Evolutionary conservation across 2,797 vertebrate species (phyloP).

Genomic region (Parauchenoglanis ngamensis): DNA sequence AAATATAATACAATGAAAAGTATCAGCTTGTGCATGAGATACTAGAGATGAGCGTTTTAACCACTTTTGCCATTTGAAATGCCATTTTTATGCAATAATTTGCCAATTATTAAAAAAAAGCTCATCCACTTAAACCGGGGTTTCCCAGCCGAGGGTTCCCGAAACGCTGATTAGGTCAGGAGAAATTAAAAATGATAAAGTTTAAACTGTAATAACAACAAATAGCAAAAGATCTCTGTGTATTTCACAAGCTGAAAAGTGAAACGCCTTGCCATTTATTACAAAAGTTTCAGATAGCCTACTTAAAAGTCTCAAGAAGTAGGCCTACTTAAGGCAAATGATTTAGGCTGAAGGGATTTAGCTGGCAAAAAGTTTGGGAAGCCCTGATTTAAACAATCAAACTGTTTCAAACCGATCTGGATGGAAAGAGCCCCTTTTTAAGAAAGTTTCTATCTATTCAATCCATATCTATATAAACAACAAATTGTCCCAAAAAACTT

Average conservation of each 20-base stretch:
- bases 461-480: not conserved
- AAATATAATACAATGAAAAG: not conserved
- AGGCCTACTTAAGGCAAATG: not conserved
- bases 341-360: not conserved
- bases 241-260: not conserved
- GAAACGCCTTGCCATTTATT: not conserved
- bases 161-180: not conserved
- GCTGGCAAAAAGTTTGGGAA: not conserved
- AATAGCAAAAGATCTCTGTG: not conserved
- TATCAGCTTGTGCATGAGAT: not conserved
- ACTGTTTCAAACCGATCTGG: slow-evolving; percentile 3
- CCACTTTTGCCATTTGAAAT: not conserved
- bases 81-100: not conserved
- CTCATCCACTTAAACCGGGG: not conserved
- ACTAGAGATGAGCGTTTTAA: not conserved
- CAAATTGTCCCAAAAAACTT: not conserved
- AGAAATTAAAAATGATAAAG: no score
- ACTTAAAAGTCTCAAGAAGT: not conserved
- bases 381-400: not conserved
- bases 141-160: not conserved
- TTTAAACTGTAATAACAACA: not conserved
- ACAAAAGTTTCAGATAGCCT: slow-evolving; percentile 4
- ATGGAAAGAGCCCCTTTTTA: no score
- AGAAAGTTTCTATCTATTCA: not conserved
- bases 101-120: no score